Percentiles rank a stretch among this genome's conserved stretches.
phyloP scores from a whole-genome alignment of 2,888 invertebrate species.

The Ormyrus nitidulus region DNA sequence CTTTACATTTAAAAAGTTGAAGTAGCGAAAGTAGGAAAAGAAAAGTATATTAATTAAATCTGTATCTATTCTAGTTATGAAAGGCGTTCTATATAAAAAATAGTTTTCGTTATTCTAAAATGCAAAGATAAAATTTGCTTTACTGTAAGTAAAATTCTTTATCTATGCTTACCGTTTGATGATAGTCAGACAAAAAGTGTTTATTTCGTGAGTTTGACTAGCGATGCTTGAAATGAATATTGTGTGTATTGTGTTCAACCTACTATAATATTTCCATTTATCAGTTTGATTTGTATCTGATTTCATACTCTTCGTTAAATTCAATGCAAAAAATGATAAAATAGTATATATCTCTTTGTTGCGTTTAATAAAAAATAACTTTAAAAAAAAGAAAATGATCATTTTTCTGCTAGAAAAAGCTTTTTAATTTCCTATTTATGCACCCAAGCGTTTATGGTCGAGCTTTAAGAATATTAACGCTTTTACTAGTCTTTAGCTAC shows the following conservation, averaged over 20 bases:
- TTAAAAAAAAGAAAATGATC: too few relatives aligned
- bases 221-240: constrained; percentile 24
- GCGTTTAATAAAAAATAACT: too few relatives aligned
- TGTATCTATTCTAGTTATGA: constrained; percentile 34
- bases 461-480: too few relatives aligned
- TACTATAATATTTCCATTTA: constrained; percentile 11
- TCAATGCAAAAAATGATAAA: too few relatives aligned
- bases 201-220: constrained; percentile 30
- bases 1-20: neutral
- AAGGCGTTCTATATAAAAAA: constrained; percentile 16
- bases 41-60: neutral
- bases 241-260: constrained; percentile 6
- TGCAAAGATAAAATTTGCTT: constrained; percentile 28
- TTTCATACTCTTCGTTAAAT: too few relatives aligned
- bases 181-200: constrained; percentile 31
- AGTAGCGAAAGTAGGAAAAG: neutral
- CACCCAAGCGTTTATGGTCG: too few relatives aligned
- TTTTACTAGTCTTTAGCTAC: too few relatives aligned
- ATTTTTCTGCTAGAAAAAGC: too few relatives aligned
- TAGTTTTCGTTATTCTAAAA: constrained; percentile 18
- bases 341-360: too few relatives aligned
- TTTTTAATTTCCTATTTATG: too few relatives aligned
- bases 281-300: neutral
- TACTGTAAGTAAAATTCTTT: constrained; percentile 14
- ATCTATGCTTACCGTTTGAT: constrained; percentile 44